phyloP scores from a whole-genome alignment of 2,888 invertebrate species.

The Perdita meconis region DNA sequence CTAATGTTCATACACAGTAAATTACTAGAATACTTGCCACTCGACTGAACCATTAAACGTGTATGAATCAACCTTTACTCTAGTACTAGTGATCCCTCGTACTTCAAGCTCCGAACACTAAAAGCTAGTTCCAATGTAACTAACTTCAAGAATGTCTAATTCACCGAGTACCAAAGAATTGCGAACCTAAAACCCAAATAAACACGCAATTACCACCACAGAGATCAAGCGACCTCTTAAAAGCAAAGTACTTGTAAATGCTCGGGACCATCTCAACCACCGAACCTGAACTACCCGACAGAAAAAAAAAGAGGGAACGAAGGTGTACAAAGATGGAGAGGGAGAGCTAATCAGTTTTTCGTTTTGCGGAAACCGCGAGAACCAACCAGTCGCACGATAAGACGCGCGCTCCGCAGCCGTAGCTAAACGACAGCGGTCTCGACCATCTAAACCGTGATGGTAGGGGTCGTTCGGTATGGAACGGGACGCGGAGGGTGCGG shows the following conservation, averaged over 20 bases:
- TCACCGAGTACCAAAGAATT: too few relatives aligned
- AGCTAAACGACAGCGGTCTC: slow-evolving; percentile 61
- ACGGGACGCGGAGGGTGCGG: slow-evolving; percentile 21
- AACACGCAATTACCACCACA: not conserved
- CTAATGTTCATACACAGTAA: too few relatives aligned
- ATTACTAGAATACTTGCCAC: too few relatives aligned
- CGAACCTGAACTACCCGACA: not conserved
- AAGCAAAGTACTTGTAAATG: not conserved
- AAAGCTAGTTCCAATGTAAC: too few relatives aligned
- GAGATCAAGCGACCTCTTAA: not conserved
- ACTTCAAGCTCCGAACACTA: too few relatives aligned
- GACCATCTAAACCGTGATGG: slow-evolving; percentile 53
- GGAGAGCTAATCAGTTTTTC: slow-evolving; percentile 34
- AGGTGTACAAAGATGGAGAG: not conserved
- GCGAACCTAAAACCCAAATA: too few relatives aligned
- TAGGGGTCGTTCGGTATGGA: slow-evolving; percentile 57
- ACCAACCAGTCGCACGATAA: slow-evolving; percentile 44
- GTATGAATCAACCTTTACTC: too few relatives aligned
- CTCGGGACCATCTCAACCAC: not conserved
- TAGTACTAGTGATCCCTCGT: too few relatives aligned
- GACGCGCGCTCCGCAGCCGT: slow-evolving; percentile 44
- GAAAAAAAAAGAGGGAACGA: not conserved
- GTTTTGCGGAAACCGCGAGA: slow-evolving; percentile 25
- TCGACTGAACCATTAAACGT: too few relatives aligned
- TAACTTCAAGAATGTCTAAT: too few relatives aligned